These are phyloP conservation scores for Frankliniella intonsa DNA, from an alignment of 2,888 invertebrate genomes.

Conservation along the genomic window DNA sequence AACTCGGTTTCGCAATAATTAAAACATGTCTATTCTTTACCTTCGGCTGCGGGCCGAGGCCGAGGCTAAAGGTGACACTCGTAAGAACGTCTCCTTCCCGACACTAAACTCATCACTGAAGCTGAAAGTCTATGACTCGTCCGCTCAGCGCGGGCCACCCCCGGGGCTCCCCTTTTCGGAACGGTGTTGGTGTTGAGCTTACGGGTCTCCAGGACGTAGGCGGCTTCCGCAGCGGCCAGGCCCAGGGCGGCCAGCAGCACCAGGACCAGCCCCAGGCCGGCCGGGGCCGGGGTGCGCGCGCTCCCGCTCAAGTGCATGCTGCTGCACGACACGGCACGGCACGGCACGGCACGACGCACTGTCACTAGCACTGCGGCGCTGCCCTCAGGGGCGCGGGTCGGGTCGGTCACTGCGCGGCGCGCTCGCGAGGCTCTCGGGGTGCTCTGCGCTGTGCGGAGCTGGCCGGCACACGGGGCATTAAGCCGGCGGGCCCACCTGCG, in stretches of 20 bases:
- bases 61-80: no score
- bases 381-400: not conserved
- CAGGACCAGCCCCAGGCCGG: not conserved
- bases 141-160: no score
- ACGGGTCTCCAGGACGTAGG: constrained; percentile 22
- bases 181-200: not conserved
- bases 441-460: not conserved
- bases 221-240: not conserved
- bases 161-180: no score
- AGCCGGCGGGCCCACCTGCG: not conserved
- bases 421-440: not conserved
- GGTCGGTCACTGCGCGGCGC: not conserved
- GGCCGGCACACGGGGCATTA: not conserved
- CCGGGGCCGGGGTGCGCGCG: not conserved
- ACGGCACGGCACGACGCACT: not conserved
- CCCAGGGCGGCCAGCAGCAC: not conserved
- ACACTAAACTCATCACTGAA: no score
- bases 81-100: no score
- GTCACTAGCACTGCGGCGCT: not conserved
- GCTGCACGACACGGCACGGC: not conserved
- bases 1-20: no score
- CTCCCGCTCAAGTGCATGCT: not conserved
- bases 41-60: no score
- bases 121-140: no score
- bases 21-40: no score